Evolutionary conservation across 2,113 vertebrate genomes (phyloP).

Genomic region (Leptocoma aspasia): DNA sequence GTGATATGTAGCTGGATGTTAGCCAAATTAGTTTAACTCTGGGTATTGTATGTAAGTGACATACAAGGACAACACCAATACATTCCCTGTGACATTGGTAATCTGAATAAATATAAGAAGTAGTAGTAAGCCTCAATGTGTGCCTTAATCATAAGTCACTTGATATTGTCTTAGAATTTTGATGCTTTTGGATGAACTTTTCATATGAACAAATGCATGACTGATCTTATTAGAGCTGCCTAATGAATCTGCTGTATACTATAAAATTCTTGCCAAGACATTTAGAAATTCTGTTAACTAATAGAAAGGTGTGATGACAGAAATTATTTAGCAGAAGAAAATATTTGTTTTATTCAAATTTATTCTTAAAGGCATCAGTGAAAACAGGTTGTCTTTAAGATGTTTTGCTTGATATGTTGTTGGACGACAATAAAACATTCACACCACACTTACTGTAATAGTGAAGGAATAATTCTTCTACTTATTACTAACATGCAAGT

Average conservation of each 20-base stretch:
- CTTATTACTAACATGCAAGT: neutral
- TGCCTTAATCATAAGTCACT: constrained; percentile 27
- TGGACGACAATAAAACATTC: neutral
- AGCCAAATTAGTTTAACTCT: constrained; percentile 66
- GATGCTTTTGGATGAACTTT: constrained; percentile 43
- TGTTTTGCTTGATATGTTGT: neutral
- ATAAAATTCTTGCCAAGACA: constrained; percentile 36
- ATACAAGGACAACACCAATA: constrained; percentile 60
- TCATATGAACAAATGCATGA: constrained; percentile 43
- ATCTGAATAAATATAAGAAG: constrained; percentile 44
- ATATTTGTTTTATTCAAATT: constrained; percentile 34
- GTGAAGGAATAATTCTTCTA: constrained; percentile 1
- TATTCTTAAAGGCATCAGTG: neutral
- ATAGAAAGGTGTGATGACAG: neutral
- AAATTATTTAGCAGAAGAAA: constrained; percentile 1
- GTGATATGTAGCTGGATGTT: constrained; percentile 56
- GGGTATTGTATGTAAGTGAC: constrained; percentile 39
- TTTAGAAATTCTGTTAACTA: constrained; percentile 40
- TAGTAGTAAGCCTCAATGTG: constrained; percentile 1
- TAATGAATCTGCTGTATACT: constrained; percentile 33
- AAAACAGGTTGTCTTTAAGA: neutral
- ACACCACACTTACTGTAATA: neutral
- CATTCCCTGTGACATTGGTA: constrained; percentile 28
- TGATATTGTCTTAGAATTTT: constrained; percentile 38
- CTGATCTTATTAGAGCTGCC: constrained; percentile 26